Conservation (phyloP, 2,113 vertebrate species). For the Chaetops frenatus region DNA sequence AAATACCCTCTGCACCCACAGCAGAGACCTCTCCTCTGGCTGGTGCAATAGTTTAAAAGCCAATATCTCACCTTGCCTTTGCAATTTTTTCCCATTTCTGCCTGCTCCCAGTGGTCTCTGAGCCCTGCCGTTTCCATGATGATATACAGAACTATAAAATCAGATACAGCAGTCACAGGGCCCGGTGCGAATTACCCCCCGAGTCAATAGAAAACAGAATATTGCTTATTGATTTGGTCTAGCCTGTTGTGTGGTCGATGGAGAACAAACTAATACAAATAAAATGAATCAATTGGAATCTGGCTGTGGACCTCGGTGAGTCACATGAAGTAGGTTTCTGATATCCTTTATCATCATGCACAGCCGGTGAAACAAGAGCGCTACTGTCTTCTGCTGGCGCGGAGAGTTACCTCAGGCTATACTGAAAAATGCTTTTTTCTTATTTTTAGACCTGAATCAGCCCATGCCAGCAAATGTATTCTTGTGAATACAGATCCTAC, state of each 20-base stretch:
- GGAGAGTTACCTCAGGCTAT: conserved; percentile 85
- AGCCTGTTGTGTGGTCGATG: conserved; percentile 48
- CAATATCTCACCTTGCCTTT: neutral
- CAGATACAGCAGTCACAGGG: neutral
- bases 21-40: neutral
- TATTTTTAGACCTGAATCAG: conserved; percentile 86
- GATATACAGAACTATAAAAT: conserved; percentile 11
- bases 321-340: conserved; percentile 87
- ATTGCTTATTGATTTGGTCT: conserved; percentile 73
- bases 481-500: conserved; percentile 75
- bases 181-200: conserved; percentile 1
- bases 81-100: neutral
- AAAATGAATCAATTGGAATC: conserved; percentile 79
- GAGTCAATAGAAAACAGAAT: conserved; percentile 67
- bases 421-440: conserved; percentile 80
- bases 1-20: neutral
- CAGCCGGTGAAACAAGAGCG: conserved; percentile 86
- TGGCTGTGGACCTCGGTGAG: conserved; percentile 81
- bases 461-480: conserved; percentile 80
- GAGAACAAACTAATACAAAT: conserved; percentile 72
- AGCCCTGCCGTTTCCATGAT: neutral
- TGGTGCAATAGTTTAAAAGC: neutral
- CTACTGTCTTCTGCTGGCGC: conserved; percentile 83
- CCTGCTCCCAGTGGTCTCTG: neutral
- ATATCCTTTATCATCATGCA: conserved; percentile 83